phyloP scores from a whole-genome alignment of 2,113 vertebrate genomes.

The Ginglymostoma cirratum region DNA sequence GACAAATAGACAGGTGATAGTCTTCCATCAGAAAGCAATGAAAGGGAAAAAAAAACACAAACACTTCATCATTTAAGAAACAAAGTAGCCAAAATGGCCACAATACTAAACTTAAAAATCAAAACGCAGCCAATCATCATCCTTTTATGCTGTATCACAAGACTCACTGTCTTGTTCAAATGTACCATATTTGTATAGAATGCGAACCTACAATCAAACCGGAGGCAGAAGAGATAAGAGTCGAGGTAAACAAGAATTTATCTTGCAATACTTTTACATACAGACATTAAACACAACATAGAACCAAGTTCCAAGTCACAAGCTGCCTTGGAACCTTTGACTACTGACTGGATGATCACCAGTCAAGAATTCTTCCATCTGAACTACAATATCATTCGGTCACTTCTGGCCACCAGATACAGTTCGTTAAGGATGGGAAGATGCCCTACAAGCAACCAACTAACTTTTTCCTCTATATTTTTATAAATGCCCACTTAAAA shows the following conservation, averaged over 20 bases:
- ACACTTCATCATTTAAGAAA: background rate
- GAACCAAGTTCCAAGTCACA: conserved; percentile 1
- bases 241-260: background rate
- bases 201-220: background rate
- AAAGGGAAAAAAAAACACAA: background rate
- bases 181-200: background rate
- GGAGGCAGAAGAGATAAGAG: background rate
- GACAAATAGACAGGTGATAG: background rate
- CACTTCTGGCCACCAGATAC: conserved; percentile 16
- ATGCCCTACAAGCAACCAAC: background rate
- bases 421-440: background rate
- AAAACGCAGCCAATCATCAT: background rate
- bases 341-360: background rate
- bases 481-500: background rate
- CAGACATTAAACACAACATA: conserved; percentile 2
- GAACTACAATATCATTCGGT: background rate
- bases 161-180: background rate
- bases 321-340: background rate
- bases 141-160: background rate
- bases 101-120: background rate
- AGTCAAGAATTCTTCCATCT: conserved; percentile 6
- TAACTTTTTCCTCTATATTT: background rate
- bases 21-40: background rate
- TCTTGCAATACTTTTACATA: background rate
- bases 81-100: background rate